Percentiles rank a stretch among this genome's conserved stretches.
These are phyloP conservation scores for Delichon dasypus DNA, from an alignment of 2,797 vertebrate species.

Conservation along the genomic window DNA sequence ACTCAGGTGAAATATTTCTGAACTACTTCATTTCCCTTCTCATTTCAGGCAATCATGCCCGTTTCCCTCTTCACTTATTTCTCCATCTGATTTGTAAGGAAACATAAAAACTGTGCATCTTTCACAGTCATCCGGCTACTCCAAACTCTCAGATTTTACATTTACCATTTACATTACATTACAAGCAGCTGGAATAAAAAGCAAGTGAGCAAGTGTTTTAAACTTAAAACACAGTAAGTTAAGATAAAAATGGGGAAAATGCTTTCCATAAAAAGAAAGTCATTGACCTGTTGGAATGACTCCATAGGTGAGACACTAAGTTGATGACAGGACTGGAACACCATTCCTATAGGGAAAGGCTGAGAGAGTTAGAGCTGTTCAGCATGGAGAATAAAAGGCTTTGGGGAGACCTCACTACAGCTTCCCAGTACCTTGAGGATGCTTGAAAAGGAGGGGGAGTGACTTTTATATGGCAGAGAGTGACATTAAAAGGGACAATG, in stretches of 20 bases:
- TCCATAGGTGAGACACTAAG: not conserved
- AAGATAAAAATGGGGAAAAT: not conserved
- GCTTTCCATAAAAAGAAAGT: not conserved
- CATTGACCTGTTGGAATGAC: not conserved
- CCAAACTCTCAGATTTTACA: not conserved
- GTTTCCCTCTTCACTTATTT: not conserved
- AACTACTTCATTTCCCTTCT: not conserved
- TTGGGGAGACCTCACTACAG: not conserved
- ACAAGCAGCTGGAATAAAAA: not conserved
- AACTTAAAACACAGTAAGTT: not conserved
- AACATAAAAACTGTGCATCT: not conserved
- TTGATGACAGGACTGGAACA: not conserved
- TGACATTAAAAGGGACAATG: not conserved
- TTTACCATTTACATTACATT: too few species aligned
- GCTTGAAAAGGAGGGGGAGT: not conserved
- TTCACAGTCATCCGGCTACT: not conserved
- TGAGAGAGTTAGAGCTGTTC: not conserved
- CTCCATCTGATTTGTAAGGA: not conserved
- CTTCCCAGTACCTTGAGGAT: not conserved
- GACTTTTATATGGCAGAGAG: too few species aligned
- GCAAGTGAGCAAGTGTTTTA: not conserved
- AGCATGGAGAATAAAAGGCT: not conserved
- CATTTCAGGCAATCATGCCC: rapidly evolving
- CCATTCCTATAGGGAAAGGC: not conserved
- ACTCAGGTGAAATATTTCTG: not conserved